Percentiles rank a stretch among this genome's conserved stretches.
Evolutionary conservation across 2,797 vertebrate genomes (phyloP).

Genomic region (Champsocephalus gunnari): DNA sequence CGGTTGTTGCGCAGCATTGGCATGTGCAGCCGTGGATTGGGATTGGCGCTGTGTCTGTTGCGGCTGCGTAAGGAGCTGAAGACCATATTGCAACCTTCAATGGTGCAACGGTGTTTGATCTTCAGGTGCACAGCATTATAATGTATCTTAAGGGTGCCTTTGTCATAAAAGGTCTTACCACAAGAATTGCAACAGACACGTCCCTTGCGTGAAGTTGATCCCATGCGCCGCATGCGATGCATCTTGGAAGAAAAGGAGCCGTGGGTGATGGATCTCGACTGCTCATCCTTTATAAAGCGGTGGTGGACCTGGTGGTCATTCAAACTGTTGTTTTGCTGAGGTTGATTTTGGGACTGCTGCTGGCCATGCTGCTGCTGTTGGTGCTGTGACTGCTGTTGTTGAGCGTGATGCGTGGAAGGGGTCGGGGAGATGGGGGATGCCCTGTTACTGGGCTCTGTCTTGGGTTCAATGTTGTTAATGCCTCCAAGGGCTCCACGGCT

Average conservation of each 20-base stretch:
- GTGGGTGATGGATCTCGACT: conserved; percentile 88
- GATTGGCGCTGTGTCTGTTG: conserved; percentile 97
- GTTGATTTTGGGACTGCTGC: conserved; percentile 77
- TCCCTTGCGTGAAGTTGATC: conserved; percentile 95
- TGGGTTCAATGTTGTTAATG: conserved; percentile 94
- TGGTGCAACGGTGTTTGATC: conserved; percentile 97
- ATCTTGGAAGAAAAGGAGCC: conserved; percentile 97
- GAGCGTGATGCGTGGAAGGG: conserved; percentile 84
- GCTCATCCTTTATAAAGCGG: conserved; percentile 87
- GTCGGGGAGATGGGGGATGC: conserved; percentile 93
- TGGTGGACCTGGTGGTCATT: conserved; percentile 84
- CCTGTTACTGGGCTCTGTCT: conserved; percentile 92
- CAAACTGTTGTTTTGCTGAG: conserved; percentile 75
- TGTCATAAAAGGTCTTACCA: conserved; percentile 93
- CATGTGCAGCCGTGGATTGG: conserved; percentile 96
- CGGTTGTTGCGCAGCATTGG: conserved; percentile 96
- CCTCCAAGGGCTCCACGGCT: conserved; percentile 89
- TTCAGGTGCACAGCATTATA: conserved; percentile 98
- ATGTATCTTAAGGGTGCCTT: conserved; percentile 98
- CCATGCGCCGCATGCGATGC: conserved; percentile 98
- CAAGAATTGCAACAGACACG: conserved; percentile 98
- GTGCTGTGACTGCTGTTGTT: conserved; percentile 79
- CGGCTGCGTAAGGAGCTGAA: conserved; percentile 97
- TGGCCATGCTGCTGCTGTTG: conserved; percentile 80
- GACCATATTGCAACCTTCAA: conserved; percentile 96